Conservation (phyloP, 2,797 vertebrate genomes). For the Anniella stebbinsi region DNA sequence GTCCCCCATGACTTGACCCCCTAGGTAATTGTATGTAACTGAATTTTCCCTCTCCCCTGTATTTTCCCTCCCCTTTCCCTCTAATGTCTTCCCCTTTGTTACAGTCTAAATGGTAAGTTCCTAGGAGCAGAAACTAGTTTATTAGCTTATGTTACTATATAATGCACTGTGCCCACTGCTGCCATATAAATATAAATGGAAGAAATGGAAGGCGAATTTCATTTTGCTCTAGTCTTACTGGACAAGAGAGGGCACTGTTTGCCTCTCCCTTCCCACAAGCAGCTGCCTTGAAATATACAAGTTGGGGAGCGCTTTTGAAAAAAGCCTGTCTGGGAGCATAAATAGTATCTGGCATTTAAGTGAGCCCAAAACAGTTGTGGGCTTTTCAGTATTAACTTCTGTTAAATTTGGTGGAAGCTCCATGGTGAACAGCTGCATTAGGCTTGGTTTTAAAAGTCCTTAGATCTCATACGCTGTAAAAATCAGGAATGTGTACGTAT, state of each 20-base stretch:
- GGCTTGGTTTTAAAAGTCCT: slow-evolving; percentile 1
- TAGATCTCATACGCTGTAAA: neutral
- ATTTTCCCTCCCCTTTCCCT: neutral
- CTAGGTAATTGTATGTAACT: neutral
- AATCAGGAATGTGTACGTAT: slow-evolving; percentile 5
- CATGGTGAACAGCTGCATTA: slow-evolving; percentile 19
- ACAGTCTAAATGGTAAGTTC: neutral
- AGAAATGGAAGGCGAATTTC: neutral
- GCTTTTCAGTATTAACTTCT: slow-evolving; percentile 8
- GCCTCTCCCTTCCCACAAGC: neutral
- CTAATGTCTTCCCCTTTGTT: neutral
- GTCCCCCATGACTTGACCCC: no score
- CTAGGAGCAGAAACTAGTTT: neutral
- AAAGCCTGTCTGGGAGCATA: neutral
- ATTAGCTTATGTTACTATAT: neutral
- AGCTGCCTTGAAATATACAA: slow-evolving; percentile 25
- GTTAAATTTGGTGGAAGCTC: slow-evolving; percentile 21
- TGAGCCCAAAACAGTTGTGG: slow-evolving; percentile 10
- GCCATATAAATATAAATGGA: neutral
- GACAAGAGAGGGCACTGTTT: slow-evolving; percentile 27
- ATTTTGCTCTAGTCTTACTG: neutral
- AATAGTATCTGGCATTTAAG: slow-evolving; percentile 27
- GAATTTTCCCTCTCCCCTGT: fast-evolving
- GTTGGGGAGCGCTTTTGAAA: neutral
- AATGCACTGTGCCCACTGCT: neutral